Percentiles rank a stretch among this genome's conserved stretches.
Evolutionary conservation across 2,797 vertebrate species (phyloP).

Genomic region (Scleropages formosus): DNA sequence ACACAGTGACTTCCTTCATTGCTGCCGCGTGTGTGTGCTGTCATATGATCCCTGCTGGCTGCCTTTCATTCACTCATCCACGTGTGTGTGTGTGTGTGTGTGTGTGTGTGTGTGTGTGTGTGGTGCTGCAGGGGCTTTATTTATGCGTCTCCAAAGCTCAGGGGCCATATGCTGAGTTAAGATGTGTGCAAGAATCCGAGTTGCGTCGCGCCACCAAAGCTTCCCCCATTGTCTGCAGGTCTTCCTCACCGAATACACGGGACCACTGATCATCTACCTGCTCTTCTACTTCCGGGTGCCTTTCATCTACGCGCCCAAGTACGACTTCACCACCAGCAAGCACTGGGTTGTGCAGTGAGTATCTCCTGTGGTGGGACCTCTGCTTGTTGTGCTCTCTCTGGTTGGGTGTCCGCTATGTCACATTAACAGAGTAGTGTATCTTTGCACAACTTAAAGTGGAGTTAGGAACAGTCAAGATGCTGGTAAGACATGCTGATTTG

Average conservation of each 20-base stretch:
- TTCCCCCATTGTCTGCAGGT: no score
- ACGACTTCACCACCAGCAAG: constrained; percentile 90
- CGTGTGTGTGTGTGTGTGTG: not conserved
- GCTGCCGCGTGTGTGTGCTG: constrained; percentile 30
- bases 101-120: not conserved
- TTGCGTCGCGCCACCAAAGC: no score
- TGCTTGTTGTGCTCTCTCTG: no score
- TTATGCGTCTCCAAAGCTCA: not conserved
- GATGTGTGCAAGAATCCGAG: no score
- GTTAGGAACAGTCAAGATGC: no score
- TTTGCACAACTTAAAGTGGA: not conserved
- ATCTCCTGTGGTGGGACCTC: constrained; percentile 23
- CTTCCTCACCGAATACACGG: constrained; percentile 86
- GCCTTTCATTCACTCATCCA: not conserved
- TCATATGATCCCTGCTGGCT: not conserved
- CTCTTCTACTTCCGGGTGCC: constrained; percentile 92
- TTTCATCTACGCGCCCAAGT: constrained; percentile 85
- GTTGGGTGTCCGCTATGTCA: no score
- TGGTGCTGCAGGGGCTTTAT: no score
- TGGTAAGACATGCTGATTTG: not conserved
- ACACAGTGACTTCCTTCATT: constrained; percentile 41
- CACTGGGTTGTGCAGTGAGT: constrained; percentile 95
- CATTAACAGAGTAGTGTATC: no score
- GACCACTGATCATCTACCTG: constrained; percentile 86
- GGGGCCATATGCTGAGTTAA: no score